These are phyloP conservation scores for Ophioderma brevispina DNA, from an alignment of 35 echinoderm and acorn worm species.

Conservation along the genomic window DNA sequence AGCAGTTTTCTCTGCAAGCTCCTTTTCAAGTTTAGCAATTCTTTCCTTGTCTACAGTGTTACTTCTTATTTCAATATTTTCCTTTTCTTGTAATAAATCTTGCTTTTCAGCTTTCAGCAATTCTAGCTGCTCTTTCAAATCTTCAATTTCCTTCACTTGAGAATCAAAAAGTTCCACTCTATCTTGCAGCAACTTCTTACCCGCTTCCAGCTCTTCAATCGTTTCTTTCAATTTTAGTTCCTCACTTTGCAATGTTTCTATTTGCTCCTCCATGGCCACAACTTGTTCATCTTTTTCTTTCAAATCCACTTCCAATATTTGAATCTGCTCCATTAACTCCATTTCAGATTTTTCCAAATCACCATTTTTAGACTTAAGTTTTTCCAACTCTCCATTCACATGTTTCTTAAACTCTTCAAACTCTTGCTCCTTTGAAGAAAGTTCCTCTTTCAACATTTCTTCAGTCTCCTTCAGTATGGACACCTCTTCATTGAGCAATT, in stretches of 20 bases:
- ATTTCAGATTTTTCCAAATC: conserved; percentile 76
- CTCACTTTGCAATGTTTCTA: conserved; percentile 23
- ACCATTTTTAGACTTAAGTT: conserved; percentile 21
- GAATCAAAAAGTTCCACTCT: background rate
- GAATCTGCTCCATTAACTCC: conserved; percentile 79
- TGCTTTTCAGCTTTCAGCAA: background rate
- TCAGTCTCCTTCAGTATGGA: background rate
- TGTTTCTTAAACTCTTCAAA: background rate
- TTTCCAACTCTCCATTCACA: background rate
- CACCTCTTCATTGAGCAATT: background rate
- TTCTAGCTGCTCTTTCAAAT: conserved; percentile 19
- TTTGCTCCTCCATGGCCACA: background rate
- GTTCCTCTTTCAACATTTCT: background rate
- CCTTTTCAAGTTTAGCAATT: background rate
- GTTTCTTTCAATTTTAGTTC: conserved; percentile 48
- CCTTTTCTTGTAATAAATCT: background rate
- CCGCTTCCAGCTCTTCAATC: conserved; percentile 57
- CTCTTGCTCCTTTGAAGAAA: background rate
- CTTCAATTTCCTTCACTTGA: background rate
- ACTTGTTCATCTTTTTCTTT: conserved; percentile 19
- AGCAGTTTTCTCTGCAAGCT: background rate
- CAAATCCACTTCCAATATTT: conserved; percentile 43
- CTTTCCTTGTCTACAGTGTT: background rate
- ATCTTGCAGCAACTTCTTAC: conserved; percentile 41
- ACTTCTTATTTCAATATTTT: background rate